Evolutionary conservation across 2,113 vertebrate genomes (phyloP), one percentile per base, ranked within the genome.

Genomic region (Antigone vipio): DNA sequence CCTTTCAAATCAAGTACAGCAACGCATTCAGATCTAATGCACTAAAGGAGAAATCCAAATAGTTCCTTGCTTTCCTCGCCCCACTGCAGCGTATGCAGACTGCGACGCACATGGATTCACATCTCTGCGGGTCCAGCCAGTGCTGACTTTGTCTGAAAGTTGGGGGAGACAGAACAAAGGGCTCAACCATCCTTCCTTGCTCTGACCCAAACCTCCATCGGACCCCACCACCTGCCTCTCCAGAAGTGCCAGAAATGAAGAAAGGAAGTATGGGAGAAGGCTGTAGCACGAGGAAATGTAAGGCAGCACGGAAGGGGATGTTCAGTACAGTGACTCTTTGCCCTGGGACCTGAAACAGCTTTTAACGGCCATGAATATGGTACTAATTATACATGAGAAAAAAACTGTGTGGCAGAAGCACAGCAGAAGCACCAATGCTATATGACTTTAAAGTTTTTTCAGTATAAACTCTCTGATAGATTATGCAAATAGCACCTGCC

Each of bases 1-100:
- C 13, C 23, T 80, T 35, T 71, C 34, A 49, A 52, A 47, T 20
- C 3, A 26, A 78, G 24, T 53, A 75, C 24, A 59, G 20, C 15
- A 53, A 11, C 19, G n/a, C 9, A 19, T 5, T 42, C 12, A 76
- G 42, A 19, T 67, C 12, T 44, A 50, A 47, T 11, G 35, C 34
- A 73, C 12, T 47, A 69, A 66, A 60, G 21, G 12, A 78, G 21
- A 82, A 85, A 82, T 62, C 50, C 15, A 14, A 7, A 29, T 3
- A 34, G 15, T 15, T 63, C 15, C 27, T 69, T 64, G 8, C 18
- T 69, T 35, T 81, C 49, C 49, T 80, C 2, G 0, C 16, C 35
- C 9, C 53, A 45, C 38, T 1, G 0, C 20, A 88, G 6, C 2
- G 2, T 29, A 15, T 16, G 12, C 14, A 45, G 19, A 13, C 9